Conservation (phyloP, 2,113 vertebrate genomes). For the Perccottus glenii region DNA sequence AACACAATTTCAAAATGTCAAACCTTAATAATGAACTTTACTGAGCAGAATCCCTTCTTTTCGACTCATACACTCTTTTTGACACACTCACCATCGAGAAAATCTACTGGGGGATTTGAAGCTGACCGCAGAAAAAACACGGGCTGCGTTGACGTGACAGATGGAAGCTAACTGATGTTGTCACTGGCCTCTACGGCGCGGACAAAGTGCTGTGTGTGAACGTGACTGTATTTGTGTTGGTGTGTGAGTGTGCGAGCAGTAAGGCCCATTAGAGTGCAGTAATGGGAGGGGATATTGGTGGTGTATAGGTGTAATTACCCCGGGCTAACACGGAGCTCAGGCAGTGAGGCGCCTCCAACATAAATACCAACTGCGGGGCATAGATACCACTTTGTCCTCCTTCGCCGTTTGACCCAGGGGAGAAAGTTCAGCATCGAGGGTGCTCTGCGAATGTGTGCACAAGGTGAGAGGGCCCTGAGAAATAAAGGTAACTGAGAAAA, state of each 20-base stretch:
- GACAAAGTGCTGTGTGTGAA: conserved; percentile 71
- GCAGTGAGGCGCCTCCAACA: conserved; percentile 71
- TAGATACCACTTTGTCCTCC: conserved; percentile 77
- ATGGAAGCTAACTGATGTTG: conserved; percentile 73
- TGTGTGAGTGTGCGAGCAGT: conserved; percentile 41
- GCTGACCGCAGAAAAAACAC: conserved; percentile 63
- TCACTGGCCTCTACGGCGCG: conserved; percentile 59
- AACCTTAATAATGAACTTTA: conserved; percentile 7
- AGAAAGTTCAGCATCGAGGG: conserved; percentile 57
- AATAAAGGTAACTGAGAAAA: conserved; percentile 47
- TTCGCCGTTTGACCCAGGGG: conserved; percentile 56
- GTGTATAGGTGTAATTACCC: conserved; percentile 77
- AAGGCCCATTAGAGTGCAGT: conserved; percentile 70
- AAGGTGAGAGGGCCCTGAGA: conserved; percentile 22
- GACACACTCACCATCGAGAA: conserved; percentile 14
- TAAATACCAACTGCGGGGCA: conserved; percentile 72
- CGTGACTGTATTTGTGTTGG: conserved; percentile 50
- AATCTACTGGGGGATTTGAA: conserved; percentile 40
- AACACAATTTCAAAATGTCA: conserved; percentile 22
- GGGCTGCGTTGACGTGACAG: conserved; percentile 51
- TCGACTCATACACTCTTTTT: conserved; percentile 16
- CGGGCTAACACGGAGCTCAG: conserved; percentile 70
- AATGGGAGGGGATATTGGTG: conserved; percentile 79
- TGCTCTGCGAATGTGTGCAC: conserved; percentile 15
- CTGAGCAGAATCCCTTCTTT: conserved; percentile 48